A percentile compares a stretch with the other conserved stretches of the same genome.
These are phyloP conservation scores for Amphiprion percula DNA, from an alignment of 2,113 vertebrate species.

Conservation along the genomic window DNA sequence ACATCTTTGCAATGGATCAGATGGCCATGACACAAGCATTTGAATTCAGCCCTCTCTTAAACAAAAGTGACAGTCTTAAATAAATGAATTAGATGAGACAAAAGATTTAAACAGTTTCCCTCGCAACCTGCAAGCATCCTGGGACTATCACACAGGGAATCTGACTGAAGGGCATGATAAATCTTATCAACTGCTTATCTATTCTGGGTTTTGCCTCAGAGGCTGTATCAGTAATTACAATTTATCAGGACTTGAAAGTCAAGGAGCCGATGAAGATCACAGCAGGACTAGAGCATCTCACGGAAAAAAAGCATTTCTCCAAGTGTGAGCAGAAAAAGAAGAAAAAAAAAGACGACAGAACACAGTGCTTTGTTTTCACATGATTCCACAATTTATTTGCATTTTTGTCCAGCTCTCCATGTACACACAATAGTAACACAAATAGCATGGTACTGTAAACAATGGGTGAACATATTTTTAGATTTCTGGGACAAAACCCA, in stretches of 20 bases:
- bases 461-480: slow-evolving; percentile 60
- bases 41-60: slow-evolving; percentile 82
- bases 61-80: slow-evolving; percentile 81
- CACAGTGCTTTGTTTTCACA: slow-evolving; percentile 63
- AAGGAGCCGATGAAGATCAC: slow-evolving; percentile 54
- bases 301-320: not conserved
- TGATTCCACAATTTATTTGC: slow-evolving; percentile 87
- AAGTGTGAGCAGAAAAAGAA: slow-evolving; percentile 1
- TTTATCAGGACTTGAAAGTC: slow-evolving; percentile 55
- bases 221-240: slow-evolving; percentile 60
- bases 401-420: slow-evolving; percentile 81
- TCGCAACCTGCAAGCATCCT: slow-evolving; percentile 38
- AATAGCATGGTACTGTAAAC: slow-evolving; percentile 78
- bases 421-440: slow-evolving; percentile 85
- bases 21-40: slow-evolving; percentile 80
- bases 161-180: slow-evolving; percentile 59
- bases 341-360: slow-evolving; percentile 11
- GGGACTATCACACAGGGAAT: slow-evolving; percentile 59
- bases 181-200: slow-evolving; percentile 68
- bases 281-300: slow-evolving; percentile 28
- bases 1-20: slow-evolving; percentile 75
- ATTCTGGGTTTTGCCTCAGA: slow-evolving; percentile 53
- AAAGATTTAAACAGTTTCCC: slow-evolving; percentile 69
- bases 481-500: slow-evolving; percentile 48
- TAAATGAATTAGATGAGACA: slow-evolving; percentile 79